Evolutionary conservation across 2,113 vertebrate genomes (phyloP).

Genomic region (Psephotus haematonotus): DNA sequence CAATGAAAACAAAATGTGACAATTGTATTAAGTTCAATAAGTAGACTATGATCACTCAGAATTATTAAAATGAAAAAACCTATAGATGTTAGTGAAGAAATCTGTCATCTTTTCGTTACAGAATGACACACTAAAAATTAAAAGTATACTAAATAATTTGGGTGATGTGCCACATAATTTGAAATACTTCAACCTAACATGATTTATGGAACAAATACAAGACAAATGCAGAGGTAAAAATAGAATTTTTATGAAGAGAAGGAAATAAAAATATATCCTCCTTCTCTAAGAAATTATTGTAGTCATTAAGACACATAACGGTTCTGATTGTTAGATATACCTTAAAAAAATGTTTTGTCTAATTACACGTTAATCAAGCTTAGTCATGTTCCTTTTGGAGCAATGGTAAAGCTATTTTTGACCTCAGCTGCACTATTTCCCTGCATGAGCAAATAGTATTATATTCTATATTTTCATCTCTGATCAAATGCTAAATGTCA

Average conservation of each 20-base stretch:
- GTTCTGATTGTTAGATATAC: background rate
- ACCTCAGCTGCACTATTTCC: background rate
- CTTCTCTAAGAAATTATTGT: background rate
- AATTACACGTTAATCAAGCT: background rate
- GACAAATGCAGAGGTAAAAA: background rate
- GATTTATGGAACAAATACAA: background rate
- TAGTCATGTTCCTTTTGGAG: constrained; percentile 19
- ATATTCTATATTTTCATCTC: background rate
- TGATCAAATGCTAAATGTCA: background rate
- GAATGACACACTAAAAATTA: background rate
- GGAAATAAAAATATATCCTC: background rate
- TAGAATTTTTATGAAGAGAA: background rate
- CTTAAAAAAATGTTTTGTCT: background rate
- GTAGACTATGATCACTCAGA: background rate
- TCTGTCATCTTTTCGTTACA: background rate
- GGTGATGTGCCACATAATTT: background rate
- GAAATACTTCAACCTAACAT: background rate
- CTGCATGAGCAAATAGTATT: background rate
- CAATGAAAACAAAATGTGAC: background rate
- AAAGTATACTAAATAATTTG: background rate
- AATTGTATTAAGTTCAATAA: background rate
- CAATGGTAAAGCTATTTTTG: constrained; percentile 8
- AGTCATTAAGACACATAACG: background rate
- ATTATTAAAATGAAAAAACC: background rate
- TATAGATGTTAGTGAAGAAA: background rate